These are phyloP conservation scores for Mirounga angustirostris DNA, from an alignment of 2,113 vertebrate species.

Conservation along the genomic window DNA sequence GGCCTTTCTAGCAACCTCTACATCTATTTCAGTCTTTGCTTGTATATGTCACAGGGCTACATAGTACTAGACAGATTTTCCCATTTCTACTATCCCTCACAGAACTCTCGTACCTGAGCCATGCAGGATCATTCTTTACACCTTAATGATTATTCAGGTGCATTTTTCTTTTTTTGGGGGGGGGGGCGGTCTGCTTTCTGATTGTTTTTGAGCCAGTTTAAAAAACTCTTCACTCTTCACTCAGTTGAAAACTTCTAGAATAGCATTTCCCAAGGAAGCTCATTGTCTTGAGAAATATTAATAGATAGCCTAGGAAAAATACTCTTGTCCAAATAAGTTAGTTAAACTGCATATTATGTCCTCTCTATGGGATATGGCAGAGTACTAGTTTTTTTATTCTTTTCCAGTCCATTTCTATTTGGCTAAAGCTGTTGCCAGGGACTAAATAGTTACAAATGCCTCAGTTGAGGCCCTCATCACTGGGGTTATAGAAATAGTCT, in stretches of 20 bases:
- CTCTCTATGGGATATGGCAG: not conserved
- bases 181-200: not conserved
- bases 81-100: not conserved
- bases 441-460: not conserved
- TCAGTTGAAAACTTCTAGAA: not conserved
- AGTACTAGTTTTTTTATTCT: not conserved
- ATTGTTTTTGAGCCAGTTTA: not conserved
- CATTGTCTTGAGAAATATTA: constrained; percentile 12
- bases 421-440: not conserved
- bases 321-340: not conserved
- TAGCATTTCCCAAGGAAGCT: not conserved
- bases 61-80: not conserved
- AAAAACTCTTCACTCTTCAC: not conserved
- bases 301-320: not conserved
- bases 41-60: not conserved
- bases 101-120: not conserved
- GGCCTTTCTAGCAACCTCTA: not conserved
- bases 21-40: not conserved
- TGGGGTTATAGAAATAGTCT: not conserved
- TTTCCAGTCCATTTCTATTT: not conserved
- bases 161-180: not conserved
- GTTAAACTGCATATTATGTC: not conserved
- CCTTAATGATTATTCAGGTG: not conserved
- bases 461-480: not conserved
- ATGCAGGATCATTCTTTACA: not conserved